Conservation (phyloP, 2,797 vertebrate species). For the Pseudochirops cupreus region DNA sequence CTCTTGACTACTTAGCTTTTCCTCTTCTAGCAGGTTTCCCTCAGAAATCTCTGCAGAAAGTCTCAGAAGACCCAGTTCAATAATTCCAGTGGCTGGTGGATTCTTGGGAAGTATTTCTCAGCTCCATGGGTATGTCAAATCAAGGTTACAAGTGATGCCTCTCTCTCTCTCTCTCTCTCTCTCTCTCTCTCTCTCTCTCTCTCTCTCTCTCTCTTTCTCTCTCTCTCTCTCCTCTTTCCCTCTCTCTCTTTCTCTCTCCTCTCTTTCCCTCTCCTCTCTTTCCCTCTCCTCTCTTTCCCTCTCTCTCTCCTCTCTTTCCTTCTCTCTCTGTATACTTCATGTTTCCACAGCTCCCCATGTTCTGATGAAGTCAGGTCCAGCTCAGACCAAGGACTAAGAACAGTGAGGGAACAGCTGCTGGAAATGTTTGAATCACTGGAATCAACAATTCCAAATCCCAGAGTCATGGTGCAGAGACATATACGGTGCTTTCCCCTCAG, state of each 20-base stretch:
- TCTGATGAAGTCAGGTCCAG: background rate
- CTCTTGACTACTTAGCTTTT: background rate
- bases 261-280: too few relatives aligned
- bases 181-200: too few relatives aligned
- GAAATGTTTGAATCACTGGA: background rate
- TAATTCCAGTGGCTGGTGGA: background rate
- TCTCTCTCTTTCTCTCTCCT: too few relatives aligned
- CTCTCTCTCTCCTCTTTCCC: too few relatives aligned
- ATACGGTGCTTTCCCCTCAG: background rate
- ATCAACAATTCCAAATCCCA: background rate
- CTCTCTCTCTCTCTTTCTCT: too few relatives aligned
- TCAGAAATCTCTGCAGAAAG: background rate
- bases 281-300: too few relatives aligned
- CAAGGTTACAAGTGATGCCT: background rate
- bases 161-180: too few relatives aligned
- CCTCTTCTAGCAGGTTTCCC: background rate
- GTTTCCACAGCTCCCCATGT: background rate
- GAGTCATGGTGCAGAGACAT: background rate
- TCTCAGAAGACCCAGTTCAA: background rate
- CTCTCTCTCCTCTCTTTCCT: too few relatives aligned
- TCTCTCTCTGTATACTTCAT: background rate
- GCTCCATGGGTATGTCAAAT: background rate
- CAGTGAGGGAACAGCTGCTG: background rate
- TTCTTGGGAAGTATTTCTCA: background rate
- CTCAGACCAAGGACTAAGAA: background rate